Conservation (phyloP, 2,797 vertebrate species). For the Pygocentrus nattereri region DNA sequence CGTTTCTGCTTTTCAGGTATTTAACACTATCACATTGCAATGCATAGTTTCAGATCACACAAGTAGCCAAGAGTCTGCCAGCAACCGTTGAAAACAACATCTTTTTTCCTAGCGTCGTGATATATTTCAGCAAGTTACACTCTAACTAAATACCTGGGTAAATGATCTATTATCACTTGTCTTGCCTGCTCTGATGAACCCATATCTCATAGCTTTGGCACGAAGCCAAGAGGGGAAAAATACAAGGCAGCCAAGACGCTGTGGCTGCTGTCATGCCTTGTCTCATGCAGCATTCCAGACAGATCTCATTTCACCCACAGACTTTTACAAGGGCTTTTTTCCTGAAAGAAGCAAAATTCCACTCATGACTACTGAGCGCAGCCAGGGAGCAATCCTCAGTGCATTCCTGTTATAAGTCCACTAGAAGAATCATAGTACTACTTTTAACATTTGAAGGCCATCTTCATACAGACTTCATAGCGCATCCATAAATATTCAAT, state of each 20-base stretch:
- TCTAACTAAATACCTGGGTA: constrained; percentile 8
- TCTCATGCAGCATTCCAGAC: constrained; percentile 67
- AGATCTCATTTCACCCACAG: constrained; percentile 69
- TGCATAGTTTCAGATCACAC: constrained; percentile 7
- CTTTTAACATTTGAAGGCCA: too few species aligned
- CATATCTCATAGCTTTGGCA: constrained; percentile 28
- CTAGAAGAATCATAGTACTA: background rate
- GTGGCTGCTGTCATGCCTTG: constrained; percentile 37
- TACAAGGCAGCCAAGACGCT: constrained; percentile 31
- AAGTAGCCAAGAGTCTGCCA: background rate
- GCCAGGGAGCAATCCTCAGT: background rate
- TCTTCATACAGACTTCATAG: too few species aligned
- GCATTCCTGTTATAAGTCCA: background rate
- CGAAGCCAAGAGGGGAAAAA: background rate
- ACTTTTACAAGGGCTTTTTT: constrained; percentile 49
- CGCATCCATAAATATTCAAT: too few species aligned
- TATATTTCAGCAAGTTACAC: constrained; percentile 4
- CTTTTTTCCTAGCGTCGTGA: background rate
- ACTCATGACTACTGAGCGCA: constrained; percentile 11
- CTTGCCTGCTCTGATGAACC: background rate
- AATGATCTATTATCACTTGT: constrained; percentile 16
- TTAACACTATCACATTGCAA: constrained; percentile 1
- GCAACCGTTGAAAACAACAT: background rate
- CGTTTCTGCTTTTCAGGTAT: constrained; percentile 8
- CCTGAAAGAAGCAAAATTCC: constrained; percentile 49